Percentiles rank a stretch among this genome's conserved stretches.
These are phyloP conservation scores for Corvus cornix DNA, from an alignment of 2,113 vertebrate species.

Conservation along the genomic window DNA sequence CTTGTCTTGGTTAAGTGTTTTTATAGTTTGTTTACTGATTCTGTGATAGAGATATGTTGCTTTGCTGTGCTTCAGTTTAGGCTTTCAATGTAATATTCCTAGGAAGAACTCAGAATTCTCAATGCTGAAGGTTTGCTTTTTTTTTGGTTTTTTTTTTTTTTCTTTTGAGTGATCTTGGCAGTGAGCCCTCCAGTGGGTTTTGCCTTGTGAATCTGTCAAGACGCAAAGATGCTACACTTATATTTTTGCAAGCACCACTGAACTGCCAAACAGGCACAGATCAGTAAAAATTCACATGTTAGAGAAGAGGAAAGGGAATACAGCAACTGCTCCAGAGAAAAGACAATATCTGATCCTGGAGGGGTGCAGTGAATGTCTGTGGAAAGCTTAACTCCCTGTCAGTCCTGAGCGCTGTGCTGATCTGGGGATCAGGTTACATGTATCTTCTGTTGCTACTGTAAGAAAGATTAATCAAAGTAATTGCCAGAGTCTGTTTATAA, in stretches of 20 bases:
- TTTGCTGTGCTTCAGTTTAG: not conserved
- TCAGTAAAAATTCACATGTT: not conserved
- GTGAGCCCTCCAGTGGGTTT: not conserved
- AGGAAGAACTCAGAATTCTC: not conserved
- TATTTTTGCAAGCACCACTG: not conserved
- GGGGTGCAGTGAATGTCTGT: not conserved
- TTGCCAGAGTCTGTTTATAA: constrained; percentile 8
- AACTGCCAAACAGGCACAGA: not conserved
- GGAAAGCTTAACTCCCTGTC: not conserved
- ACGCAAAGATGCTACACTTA: not conserved
- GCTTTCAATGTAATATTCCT: not conserved
- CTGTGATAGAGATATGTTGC: not conserved
- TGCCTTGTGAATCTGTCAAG: not conserved
- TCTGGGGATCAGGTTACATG: not conserved
- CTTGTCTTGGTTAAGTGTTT: not conserved
- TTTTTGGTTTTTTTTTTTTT: no score
- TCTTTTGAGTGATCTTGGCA: not conserved
- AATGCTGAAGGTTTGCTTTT: not conserved
- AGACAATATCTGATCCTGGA: not conserved
- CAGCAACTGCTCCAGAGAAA: not conserved
- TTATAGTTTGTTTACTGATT: not conserved
- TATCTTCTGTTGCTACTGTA: not conserved
- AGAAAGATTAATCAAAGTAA: constrained; percentile 28
- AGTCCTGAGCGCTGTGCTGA: not conserved
- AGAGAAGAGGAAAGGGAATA: not conserved